These are phyloP conservation scores for Alectura lathami DNA, from an alignment of 2,113 vertebrate species.

Conservation along the genomic window DNA sequence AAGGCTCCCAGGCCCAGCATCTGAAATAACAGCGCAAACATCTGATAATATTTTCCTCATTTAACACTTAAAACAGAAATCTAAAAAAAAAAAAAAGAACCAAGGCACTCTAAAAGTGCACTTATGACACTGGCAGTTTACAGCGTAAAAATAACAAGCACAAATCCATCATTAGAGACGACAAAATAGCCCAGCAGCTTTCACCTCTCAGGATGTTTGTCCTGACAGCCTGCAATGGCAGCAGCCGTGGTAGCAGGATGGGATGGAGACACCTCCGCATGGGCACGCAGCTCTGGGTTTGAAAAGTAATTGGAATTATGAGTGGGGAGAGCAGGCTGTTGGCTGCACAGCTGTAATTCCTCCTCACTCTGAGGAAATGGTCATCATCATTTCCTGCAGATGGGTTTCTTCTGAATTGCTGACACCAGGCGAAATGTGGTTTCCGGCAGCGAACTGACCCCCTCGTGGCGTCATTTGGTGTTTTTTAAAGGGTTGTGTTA, in stretches of 20 bases:
- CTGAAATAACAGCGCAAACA: background rate
- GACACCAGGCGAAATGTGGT: background rate
- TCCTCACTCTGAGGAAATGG: slow-evolving; percentile 11
- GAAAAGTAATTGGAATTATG: background rate
- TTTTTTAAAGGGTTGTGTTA: background rate
- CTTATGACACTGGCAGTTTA: background rate
- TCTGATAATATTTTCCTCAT: background rate
- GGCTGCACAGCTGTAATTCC: slow-evolving; percentile 11
- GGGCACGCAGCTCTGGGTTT: background rate
- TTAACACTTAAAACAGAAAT: background rate
- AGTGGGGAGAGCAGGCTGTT: background rate
- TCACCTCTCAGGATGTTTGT: background rate
- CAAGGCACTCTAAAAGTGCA: background rate
- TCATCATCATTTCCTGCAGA: slow-evolving; percentile 40
- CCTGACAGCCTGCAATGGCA: background rate
- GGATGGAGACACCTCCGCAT: rapidly evolving
- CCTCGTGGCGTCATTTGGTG: background rate
- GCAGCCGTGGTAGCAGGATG: background rate
- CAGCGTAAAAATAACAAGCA: background rate
- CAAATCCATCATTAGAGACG: background rate
- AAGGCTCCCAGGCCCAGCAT: background rate
- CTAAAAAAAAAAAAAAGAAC: background rate
- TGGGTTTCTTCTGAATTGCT: slow-evolving; percentile 22
- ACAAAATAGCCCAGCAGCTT: background rate
- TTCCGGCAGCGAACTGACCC: slow-evolving; percentile 4